Evolutionary conservation across 2,113 vertebrate genomes (phyloP), one percentile per base, ranked within the genome.

Genomic region (Hiodon tergisus): DNA sequence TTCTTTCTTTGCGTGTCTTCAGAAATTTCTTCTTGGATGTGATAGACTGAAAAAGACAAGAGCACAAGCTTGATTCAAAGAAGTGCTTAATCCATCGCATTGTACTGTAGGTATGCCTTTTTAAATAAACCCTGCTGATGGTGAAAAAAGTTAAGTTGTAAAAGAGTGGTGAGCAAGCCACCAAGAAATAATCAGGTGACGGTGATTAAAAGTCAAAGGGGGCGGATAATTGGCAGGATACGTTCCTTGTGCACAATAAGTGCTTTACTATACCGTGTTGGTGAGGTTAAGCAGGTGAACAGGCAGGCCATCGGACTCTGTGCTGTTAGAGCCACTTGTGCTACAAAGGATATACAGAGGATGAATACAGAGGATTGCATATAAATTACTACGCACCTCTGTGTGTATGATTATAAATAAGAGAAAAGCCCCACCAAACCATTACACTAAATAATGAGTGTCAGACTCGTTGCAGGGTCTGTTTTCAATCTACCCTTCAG

Each of bases 271-370:
- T 55, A 90, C 89, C 54, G 81, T 77, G 61, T 14, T 10, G 3
- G 52, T 60, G 0, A 80, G 72, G 71, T 82, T 78, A 69, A 85
- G 68, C 63, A 93, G 84, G 79, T 88, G 92, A 76, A 81, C 79
- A 0, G 89, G 91, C 2, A 90, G 90, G n/a, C 85, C 92, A 0
- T 96, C 91, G 0, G 95, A 97, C 77, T 93, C 83, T 0, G 94
- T 94, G 78, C 95, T 98, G 79, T 97, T 89, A 0, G 96, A 98
- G 50, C 95, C 95, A 13, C 91, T 94, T 76, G 95, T 98, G 88
- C 96, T 85, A 82, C 69, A 70, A 82, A 10, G 67, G 74, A 67
- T 31, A 31, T 31, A 76, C 76, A 76, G 11, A 50, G 80, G 8
- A 73, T 60, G n/a, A n/a, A 31, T 31, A 76, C 76, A 76, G 11